These are phyloP conservation scores for Tangara arthus DNA, from an alignment of 2,797 vertebrate genomes.

Conservation along the genomic window DNA sequence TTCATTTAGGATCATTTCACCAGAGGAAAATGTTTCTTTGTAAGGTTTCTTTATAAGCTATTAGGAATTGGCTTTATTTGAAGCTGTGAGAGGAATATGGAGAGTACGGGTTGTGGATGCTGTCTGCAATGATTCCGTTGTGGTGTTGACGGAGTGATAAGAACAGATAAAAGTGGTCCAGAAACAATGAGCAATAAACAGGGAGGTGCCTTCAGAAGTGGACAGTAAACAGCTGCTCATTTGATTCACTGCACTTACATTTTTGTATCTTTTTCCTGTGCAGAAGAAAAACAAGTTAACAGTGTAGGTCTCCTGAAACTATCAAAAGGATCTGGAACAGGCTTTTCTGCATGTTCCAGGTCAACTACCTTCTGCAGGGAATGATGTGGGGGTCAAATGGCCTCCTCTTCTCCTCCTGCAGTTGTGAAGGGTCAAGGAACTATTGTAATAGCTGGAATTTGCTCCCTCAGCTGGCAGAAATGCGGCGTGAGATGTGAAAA, in stretches of 20 bases:
- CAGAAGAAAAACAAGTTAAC: neutral
- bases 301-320: neutral
- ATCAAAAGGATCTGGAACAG: neutral
- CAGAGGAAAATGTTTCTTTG: neutral
- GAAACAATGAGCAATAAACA: neutral
- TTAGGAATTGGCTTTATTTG: neutral
- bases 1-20: neutral
- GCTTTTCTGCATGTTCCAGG: fast-evolving
- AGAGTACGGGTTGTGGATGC: neutral
- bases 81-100: neutral
- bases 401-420: neutral
- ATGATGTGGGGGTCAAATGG: neutral
- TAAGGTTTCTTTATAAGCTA: neutral
- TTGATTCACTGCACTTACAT: neutral
- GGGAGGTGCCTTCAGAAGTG: neutral
- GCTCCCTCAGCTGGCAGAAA: neutral
- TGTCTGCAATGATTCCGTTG: neutral
- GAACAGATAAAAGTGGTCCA: neutral
- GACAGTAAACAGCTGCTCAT: neutral
- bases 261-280: neutral
- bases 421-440: neutral
- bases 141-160: neutral
- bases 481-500: neutral
- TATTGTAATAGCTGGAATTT: neutral
- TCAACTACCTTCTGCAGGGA: neutral